Conservation (phyloP, 2,888 invertebrate genomes). For the Epinotia nisella region DNA sequence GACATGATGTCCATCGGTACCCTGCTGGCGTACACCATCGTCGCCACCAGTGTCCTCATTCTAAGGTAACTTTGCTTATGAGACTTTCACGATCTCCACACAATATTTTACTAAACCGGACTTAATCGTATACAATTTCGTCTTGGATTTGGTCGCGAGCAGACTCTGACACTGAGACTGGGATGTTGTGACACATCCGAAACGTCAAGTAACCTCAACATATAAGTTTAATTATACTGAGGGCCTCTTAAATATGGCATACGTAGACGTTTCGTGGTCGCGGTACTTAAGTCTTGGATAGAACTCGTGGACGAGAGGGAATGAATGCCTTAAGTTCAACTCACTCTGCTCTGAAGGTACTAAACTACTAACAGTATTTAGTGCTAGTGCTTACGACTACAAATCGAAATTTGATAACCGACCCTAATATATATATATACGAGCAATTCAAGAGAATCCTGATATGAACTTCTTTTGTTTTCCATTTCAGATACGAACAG, state of each 20-base stretch:
- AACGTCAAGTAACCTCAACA: too few relatives aligned
- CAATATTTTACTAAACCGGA: too few relatives aligned
- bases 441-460: too few relatives aligned
- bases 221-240: too few relatives aligned
- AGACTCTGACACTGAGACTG: too few relatives aligned
- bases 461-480: neutral
- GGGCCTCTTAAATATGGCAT: neutral
- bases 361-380: too few relatives aligned
- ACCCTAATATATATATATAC: too few relatives aligned
- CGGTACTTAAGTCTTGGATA: neutral
- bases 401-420: too few relatives aligned
- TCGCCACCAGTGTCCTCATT: conserved; percentile 94
- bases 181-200: too few relatives aligned
- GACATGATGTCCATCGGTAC: conserved; percentile 99
- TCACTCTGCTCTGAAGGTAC: neutral
- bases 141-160: too few relatives aligned
- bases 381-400: neutral
- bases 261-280: neutral
- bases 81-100: neutral
- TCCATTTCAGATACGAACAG: conserved; percentile 69
- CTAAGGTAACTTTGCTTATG: conserved; percentile 85
- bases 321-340: neutral
- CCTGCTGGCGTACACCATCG: conserved; percentile 95
- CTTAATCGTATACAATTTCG: too few relatives aligned
- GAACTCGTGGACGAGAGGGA: neutral